Evolutionary conservation across 2,888 invertebrate species (phyloP).

Genomic region (Drosophila imparisetae): DNA sequence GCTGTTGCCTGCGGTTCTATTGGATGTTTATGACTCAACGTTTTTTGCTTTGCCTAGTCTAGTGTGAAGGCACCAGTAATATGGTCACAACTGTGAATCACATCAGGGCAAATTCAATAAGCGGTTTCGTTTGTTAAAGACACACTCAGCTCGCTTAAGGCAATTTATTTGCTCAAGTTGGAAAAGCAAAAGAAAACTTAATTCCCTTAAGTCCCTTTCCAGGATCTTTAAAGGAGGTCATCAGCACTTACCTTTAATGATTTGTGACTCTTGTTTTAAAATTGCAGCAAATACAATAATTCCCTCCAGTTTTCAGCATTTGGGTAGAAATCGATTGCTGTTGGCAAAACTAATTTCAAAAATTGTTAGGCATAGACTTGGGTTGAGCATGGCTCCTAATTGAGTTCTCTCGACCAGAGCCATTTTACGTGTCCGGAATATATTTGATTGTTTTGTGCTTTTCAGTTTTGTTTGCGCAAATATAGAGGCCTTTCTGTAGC

Average conservation of each 20-base stretch:
- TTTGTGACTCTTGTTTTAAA: not conserved
- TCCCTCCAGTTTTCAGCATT: not conserved
- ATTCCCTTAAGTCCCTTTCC: not conserved
- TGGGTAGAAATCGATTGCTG: not conserved
- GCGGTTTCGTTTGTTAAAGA: constrained; percentile 1
- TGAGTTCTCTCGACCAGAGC: not conserved
- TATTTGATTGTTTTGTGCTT: not conserved
- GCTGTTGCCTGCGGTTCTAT: constrained; percentile 1
- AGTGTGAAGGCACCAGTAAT: not conserved
- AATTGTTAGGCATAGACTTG: not conserved
- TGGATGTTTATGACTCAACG: not conserved
- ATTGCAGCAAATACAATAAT: not conserved
- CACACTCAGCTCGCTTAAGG: not conserved
- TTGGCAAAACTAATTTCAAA: not conserved
- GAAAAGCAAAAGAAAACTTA: not conserved
- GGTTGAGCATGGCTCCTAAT: not conserved
- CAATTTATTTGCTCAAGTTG: not conserved
- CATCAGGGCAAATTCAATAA: not conserved
- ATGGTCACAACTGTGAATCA: not conserved
- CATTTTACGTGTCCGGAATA: not conserved
- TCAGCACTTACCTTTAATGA: not conserved
- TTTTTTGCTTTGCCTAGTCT: not conserved
- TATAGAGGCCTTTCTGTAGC: not conserved
- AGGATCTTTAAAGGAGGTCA: not conserved
- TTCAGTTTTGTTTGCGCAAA: not conserved